Evolutionary conservation across 2,888 invertebrate genomes (phyloP).

Genomic region (Lasioglossum leucozonium): DNA sequence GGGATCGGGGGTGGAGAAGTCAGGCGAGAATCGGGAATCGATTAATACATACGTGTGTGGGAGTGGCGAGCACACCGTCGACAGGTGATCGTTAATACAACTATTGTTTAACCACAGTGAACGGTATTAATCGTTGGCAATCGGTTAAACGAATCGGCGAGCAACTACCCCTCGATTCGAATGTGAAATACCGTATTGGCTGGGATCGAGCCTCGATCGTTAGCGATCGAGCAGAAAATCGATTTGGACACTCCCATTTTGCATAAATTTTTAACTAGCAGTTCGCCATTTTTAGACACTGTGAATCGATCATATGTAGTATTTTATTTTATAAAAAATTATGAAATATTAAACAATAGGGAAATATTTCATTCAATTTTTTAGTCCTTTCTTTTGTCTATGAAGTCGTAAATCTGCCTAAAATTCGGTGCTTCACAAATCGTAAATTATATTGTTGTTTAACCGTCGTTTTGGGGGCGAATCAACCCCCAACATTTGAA

Average conservation of each 20-base stretch:
- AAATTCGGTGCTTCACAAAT: too few species aligned
- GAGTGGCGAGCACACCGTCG: constrained; percentile 50
- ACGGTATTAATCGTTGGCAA: constrained; percentile 54
- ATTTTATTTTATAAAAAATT: too few species aligned
- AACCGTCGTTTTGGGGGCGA: too few species aligned
- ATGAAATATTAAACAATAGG: too few species aligned
- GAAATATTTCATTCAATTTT: too few species aligned
- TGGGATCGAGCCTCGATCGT: constrained; percentile 5
- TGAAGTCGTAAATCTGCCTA: too few species aligned
- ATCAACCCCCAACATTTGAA: too few species aligned
- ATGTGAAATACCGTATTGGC: constrained; percentile 21
- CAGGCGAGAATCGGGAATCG: constrained; percentile 19
- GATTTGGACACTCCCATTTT: neutral
- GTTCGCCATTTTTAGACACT: too few species aligned
- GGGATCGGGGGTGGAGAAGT: neutral
- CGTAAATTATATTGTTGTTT: too few species aligned
- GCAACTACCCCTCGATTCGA: constrained; percentile 37
- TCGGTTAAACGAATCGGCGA: constrained; percentile 56
- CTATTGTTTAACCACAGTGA: constrained; percentile 53
- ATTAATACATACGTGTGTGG: constrained; percentile 46
- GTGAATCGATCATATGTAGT: too few species aligned
- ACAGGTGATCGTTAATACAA: constrained; percentile 54
- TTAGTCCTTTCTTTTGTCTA: too few species aligned
- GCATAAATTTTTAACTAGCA: too few species aligned
- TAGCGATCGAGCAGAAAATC: neutral